Evolutionary conservation across 2,888 invertebrate species (phyloP), one percentile per base, ranked within the genome.

Genomic region (Erynnis tages): DNA sequence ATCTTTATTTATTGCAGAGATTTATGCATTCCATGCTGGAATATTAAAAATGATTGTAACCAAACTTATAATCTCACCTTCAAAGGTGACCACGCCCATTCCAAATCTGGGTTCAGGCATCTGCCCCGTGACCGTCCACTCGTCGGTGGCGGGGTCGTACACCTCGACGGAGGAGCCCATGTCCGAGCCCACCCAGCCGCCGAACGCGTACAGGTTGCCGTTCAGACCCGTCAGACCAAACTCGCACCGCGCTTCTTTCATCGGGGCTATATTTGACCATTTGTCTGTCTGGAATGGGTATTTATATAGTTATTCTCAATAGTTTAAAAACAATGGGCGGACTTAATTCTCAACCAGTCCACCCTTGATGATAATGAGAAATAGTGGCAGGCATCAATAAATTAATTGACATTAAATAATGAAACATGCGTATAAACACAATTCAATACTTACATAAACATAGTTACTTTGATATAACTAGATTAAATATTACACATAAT

Each of bases 101-200:
- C 96, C 96, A 73, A 96, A 97, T 54, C 96, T 91, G 0, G 96
- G 95, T 65, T 95, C 95, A 0, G 95, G 95, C 88, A 97, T 92
- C 68, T 93, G 92, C 0, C 95, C 96, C 50, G 93, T 91, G 37
- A 94, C 81, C 21, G 91, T 90, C 97, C 98, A 98, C 57, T 91
- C 91, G 74, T 96, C 93, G 23, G 91, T 86, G 52, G 93, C 90
- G 0, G 97, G 95, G 77, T 97, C 95, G 74, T 96, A 98, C 63
- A 94, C 92, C 76, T 98, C 98, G 58, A 98, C 95, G 0, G 95
- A 93, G 16, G 94, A 94, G 1, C 96, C 97, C 75, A 97, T 96
- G 73, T 97, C 96, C 56, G 95, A 94, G 0, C 97, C 97, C 23
- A 97, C 94, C 97, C 97, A 97, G 2, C 98, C 98, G 34, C 98